phyloP scores from a whole-genome alignment of 2,888 invertebrate species.

The Mamestra brassicae region DNA sequence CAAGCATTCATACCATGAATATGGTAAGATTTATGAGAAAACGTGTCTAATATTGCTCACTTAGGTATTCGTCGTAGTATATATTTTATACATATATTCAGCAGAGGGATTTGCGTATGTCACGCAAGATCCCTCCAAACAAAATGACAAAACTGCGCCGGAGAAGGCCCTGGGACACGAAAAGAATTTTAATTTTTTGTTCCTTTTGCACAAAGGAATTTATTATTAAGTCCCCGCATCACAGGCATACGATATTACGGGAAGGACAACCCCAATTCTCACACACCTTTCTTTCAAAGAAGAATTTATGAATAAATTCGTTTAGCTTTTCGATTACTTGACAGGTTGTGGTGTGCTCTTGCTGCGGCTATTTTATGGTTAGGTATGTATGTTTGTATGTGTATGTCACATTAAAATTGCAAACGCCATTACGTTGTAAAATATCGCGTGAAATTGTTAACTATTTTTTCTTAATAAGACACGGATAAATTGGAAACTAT shows the following conservation, averaged over 20 bases:
- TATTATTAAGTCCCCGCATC: slow-evolving; percentile 85
- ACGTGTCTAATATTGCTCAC: slow-evolving; percentile 67
- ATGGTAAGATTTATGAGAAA: slow-evolving; percentile 66
- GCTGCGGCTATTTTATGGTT: slow-evolving; percentile 60
- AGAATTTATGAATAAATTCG: slow-evolving; percentile 79
- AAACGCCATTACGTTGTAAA: no score
- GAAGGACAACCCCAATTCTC: slow-evolving; percentile 77
- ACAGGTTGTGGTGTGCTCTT: slow-evolving; percentile 65
- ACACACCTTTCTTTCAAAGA: slow-evolving; percentile 77
- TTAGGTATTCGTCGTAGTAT: slow-evolving; percentile 63
- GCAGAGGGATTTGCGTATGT: slow-evolving; percentile 81
- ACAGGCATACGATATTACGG: slow-evolving; percentile 82
- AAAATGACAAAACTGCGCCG: slow-evolving; percentile 85
- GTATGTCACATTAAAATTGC: no score
- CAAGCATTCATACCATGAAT: slow-evolving; percentile 57
- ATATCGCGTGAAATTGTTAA: no score
- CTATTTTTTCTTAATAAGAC: no score
- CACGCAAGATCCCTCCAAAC: slow-evolving; percentile 81
- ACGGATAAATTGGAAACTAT: no score
- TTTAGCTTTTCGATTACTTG: slow-evolving; percentile 78
- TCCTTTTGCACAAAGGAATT: slow-evolving; percentile 87
- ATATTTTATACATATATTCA: slow-evolving; percentile 66
- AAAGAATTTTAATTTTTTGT: slow-evolving; percentile 88
- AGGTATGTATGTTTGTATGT: slow-evolving; percentile 56
- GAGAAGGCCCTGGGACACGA: slow-evolving; percentile 80